Evolutionary conservation across 1,140 invertebrate genomes (phyloP), one percentile per base, ranked within the genome.

Genomic region (Eupeodes corollae): DNA sequence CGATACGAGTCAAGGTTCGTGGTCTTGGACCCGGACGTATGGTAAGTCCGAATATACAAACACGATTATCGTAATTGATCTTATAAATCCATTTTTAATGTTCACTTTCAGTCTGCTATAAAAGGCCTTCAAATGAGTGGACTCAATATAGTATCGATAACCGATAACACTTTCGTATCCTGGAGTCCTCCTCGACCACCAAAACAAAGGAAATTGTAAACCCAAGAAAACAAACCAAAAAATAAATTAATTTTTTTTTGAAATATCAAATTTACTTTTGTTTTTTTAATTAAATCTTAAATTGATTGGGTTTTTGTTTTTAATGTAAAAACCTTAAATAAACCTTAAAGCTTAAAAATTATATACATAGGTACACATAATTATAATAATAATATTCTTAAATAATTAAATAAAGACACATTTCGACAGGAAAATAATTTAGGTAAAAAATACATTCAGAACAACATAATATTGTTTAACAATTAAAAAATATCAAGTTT

Each of bases 101-200:
- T 26, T 19, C 44, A 44, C 59, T 49, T 58, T 58, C 55, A 91
- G 87, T 80, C 88, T 47, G 80, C 88, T n/a, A 80, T 97, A 32
- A 96, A 95, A 77, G 93, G 92, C 6, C 63, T 98, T 13, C 79
- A 91, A 69, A 86, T 93, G 80, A 80, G 83, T 44, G 92, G 92
- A 8, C 55, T 96, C 14, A 79, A 91, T 49, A 83, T 97, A 48
- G 74, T 94, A 15, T 95, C 91, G 12, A 77, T 98, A 15, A 93
- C 92, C 6, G 93, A 98, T 67, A 77, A 72, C 50, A 96, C 93
- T 2, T 79, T 71, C 52, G 80, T 95, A 6, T 83, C 84, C 2
- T 87, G 79, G 75, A 79, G 79, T 63, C 86, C 86, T 34, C 81
- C 77, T 26, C 68, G 87, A 49, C 76, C 87, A 46, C 74, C 80